phyloP scores from a whole-genome alignment of 2,113 vertebrate species.

The Limnothrissa miodon region DNA sequence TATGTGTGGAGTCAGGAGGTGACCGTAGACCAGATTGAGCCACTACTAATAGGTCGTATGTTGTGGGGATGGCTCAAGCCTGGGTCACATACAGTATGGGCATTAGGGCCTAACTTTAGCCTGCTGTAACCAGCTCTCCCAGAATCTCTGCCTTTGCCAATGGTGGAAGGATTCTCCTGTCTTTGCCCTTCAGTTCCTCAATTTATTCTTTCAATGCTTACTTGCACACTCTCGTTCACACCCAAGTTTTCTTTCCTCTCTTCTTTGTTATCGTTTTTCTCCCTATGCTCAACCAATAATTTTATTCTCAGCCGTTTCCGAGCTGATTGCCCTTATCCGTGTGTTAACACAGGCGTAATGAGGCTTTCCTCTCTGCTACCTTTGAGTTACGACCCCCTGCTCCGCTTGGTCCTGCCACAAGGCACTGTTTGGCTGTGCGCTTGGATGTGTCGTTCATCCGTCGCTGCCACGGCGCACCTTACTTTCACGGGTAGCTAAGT shows the following conservation, averaged over 20 bases:
- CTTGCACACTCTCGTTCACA: background rate
- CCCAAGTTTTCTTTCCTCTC: background rate
- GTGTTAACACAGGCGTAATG: conserved; percentile 65
- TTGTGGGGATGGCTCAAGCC: too few species aligned
- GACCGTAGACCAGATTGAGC: too few species aligned
- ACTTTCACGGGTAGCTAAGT: background rate
- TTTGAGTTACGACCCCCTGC: background rate
- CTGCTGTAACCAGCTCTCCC: too few species aligned
- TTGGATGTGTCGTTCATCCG: background rate
- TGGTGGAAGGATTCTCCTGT: background rate
- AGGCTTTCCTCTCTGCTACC: conserved; percentile 33
- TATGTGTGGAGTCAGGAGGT: too few species aligned
- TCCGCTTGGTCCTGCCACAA: background rate
- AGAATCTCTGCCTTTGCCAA: background rate
- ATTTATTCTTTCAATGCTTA: background rate
- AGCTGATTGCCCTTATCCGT: conserved; percentile 58
- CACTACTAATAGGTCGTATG: too few species aligned
- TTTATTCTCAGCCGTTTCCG: background rate
- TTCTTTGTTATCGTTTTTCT: conserved; percentile 28
- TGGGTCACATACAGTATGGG: too few species aligned
- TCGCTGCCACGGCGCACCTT: background rate
- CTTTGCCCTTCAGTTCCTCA: background rate
- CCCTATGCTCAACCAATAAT: conserved; percentile 4
- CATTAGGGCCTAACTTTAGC: too few species aligned
- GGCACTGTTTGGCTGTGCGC: too few species aligned